phyloP scores from a whole-genome alignment of 2,888 invertebrate species.

The Theretra japonica region DNA sequence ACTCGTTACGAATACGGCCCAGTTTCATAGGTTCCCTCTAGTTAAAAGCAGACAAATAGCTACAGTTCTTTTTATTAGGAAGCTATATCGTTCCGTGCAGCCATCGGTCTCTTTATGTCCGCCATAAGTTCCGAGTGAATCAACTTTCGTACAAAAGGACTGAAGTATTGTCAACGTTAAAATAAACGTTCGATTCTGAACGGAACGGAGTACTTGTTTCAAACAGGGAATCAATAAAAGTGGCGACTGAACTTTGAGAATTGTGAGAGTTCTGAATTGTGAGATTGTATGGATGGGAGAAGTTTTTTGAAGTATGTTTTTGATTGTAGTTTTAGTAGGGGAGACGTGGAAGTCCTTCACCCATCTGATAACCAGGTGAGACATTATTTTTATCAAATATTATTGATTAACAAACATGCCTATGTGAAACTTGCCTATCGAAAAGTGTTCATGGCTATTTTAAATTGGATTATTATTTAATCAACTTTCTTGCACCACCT shows the following conservation, averaged over 20 bases:
- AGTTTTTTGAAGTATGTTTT: neutral
- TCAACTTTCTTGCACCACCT: too few relatives aligned
- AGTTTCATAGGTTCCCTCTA: too few relatives aligned
- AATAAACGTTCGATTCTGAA: neutral
- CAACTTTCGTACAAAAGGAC: constrained; percentile 1
- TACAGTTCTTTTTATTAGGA: neutral
- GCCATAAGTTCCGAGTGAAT: constrained; percentile 16
- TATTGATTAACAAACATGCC: too few relatives aligned
- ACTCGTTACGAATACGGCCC: too few relatives aligned
- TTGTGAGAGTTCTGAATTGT: neutral
- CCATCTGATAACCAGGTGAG: too few relatives aligned
- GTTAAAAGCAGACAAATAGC: neutral
- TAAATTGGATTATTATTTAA: too few relatives aligned
- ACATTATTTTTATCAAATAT: too few relatives aligned
- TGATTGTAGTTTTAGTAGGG: too few relatives aligned
- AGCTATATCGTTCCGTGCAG: neutral
- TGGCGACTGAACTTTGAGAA: neutral
- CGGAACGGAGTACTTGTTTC: neutral
- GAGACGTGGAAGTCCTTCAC: too few relatives aligned
- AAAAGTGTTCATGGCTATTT: too few relatives aligned
- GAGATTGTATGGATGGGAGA: neutral
- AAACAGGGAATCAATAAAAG: neutral
- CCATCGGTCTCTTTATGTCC: constrained; percentile 20
- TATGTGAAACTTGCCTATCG: too few relatives aligned
- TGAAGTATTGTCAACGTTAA: neutral